Evolutionary conservation across 1,140 invertebrate species (phyloP).

Genomic region (Sitophilus oryzae): DNA sequence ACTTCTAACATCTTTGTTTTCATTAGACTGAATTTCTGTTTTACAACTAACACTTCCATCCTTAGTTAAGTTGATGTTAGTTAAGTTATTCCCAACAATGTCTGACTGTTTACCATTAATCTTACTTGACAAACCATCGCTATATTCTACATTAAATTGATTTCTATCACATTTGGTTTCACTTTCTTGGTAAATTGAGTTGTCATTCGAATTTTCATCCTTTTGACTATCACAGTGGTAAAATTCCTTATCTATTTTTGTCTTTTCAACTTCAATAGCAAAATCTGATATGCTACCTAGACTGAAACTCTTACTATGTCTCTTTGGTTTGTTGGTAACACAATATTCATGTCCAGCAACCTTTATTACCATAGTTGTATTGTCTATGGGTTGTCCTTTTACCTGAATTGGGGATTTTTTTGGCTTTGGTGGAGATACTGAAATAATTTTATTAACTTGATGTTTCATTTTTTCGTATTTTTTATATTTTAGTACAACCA

Average conservation of each 20-base stretch:
- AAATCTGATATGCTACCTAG: constrained; percentile 41
- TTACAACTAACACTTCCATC: neutral
- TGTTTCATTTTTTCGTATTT: constrained; percentile 1
- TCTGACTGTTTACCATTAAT: neutral
- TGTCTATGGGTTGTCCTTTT: constrained; percentile 40
- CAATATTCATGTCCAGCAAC: constrained; percentile 46
- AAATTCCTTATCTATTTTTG: constrained; percentile 34
- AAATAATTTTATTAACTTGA: constrained; percentile 19
- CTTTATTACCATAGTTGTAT: constrained; percentile 47
- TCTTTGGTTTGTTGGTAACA: constrained; percentile 41
- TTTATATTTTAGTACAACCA: too few relatives aligned
- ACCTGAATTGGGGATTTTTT: constrained; percentile 32
- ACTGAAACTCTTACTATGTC: constrained; percentile 40
- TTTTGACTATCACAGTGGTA: constrained; percentile 27
- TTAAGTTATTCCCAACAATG: neutral
- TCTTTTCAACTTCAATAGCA: constrained; percentile 39
- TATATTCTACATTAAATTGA: constrained; percentile 2
- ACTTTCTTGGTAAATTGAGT: constrained; percentile 5
- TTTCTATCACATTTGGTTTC: constrained; percentile 12
- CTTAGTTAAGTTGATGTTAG: neutral
- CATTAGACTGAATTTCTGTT: neutral
- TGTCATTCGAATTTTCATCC: constrained; percentile 12
- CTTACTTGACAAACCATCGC: neutral
- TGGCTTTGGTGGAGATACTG: constrained; percentile 24
- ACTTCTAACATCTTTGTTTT: neutral